Base-by-base conservation (phyloP, 2,113 vertebrate species). In the Erpornis zantholeuca region DNA sequence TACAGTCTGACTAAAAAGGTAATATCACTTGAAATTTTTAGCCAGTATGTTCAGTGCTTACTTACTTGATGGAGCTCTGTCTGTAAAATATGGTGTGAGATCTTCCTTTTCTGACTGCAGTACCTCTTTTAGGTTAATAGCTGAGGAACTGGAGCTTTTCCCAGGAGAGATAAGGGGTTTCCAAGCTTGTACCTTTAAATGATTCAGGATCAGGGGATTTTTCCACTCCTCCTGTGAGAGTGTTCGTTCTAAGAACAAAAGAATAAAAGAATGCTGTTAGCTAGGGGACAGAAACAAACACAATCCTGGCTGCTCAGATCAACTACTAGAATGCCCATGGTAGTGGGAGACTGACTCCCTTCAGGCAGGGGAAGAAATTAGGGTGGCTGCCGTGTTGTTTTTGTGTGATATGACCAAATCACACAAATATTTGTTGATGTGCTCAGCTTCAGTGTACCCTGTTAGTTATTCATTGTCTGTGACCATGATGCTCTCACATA, bases 1-100 rank as follows among this genome's bases (percentile, higher is more conserved):
- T 99, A 99, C 59, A 98, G 97, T 84, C 78, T 99, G 90, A 99
- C 99, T 27, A 99, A 99, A 97, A 98, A 99, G 98, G 99, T 99
- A 97, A 96, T 89, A 59, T 3, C 1, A 4, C 35, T 66, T 72
- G 35, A 42, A 68, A 57, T 14, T 19, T 70, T 33, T 53, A 75
- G 49, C 35, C 3, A 9, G 6, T 24, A 4, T 47, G 7, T 81
- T 90, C 23, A n/a, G 15, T 40, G 33, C 36, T 93, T 18, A 12
- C 28, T 84, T 59, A 28, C 28, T 47, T n/a, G 20, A 29, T 50
- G 35, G 13, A 20, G 1, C 40, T 42, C 40, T 42, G 40, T 44
- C 28, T 61, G 23, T 84, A 42, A 76, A 57, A 69, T 27, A 11
- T 1, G 3, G 3, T 59, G 33, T 69, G 15, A 72, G 38, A 29